Conservation (phyloP, 2,797 vertebrate genomes). For the Brachyalestes nurse region DNA sequence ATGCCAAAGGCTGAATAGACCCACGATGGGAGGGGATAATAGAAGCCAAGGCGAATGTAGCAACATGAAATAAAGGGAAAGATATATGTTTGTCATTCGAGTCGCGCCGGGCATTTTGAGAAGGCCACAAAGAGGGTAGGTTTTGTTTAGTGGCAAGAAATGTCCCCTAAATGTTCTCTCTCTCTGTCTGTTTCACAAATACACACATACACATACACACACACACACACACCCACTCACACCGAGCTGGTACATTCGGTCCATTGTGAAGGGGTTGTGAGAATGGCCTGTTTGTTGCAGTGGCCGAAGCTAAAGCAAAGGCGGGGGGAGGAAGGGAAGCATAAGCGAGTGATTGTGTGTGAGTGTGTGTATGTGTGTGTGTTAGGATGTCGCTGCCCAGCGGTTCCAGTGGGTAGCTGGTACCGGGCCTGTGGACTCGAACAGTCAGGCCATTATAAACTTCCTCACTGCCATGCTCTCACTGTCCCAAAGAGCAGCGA, state of each 20-base stretch:
- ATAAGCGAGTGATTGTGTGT: conserved; percentile 71
- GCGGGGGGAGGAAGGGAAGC: conserved; percentile 61
- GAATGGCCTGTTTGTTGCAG: conserved; percentile 69
- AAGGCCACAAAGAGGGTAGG: conserved; percentile 36
- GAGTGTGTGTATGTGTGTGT: conserved; percentile 54
- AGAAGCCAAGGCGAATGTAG: conserved; percentile 39
- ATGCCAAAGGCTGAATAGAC: conserved; percentile 43
- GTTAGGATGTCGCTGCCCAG: conserved; percentile 55
- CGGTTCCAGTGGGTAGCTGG: conserved; percentile 60
- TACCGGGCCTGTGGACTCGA: conserved; percentile 50
- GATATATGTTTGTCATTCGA: conserved; percentile 52
- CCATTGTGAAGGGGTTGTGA: conserved; percentile 67
- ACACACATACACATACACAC: conserved; percentile 39
- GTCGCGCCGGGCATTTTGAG: conserved; percentile 52
- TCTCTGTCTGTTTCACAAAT: conserved; percentile 25
- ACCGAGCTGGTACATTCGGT: conserved; percentile 63
- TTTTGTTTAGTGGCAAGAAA: conserved; percentile 61
- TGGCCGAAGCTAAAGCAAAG: conserved; percentile 64
- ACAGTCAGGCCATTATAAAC: conserved; percentile 53
- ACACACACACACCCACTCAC: conserved; percentile 35
- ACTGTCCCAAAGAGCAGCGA: conserved; percentile 25
- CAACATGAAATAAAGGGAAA: conserved; percentile 32
- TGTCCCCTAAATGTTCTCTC: conserved; percentile 47
- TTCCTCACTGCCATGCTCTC: conserved; percentile 14
- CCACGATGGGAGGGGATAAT: conserved; percentile 51